Evolutionary conservation across 2,797 vertebrate species (phyloP).

Genomic region (Onychomys leucogaster): DNA sequence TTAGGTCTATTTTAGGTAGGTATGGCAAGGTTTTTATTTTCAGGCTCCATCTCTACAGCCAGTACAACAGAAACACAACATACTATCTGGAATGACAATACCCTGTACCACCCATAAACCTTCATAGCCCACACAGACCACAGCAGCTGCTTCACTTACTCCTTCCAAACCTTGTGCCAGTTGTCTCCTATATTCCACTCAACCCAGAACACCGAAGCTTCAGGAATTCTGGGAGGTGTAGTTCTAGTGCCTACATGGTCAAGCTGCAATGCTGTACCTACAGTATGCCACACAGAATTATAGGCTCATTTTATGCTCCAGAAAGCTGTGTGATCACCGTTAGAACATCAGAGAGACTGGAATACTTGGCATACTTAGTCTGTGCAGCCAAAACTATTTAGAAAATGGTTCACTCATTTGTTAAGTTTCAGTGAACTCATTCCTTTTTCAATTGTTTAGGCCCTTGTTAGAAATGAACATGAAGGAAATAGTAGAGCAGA

Average conservation of each 20-base stretch:
- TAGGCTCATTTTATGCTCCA: not conserved
- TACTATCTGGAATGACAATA: not conserved
- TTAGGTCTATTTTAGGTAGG: not conserved
- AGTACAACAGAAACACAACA: not conserved
- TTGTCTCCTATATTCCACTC: not conserved
- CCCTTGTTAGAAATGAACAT: too few relatives aligned
- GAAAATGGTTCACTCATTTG: too few relatives aligned
- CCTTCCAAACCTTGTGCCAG: not conserved
- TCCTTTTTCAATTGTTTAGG: too few relatives aligned
- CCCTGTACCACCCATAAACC: fast-evolving
- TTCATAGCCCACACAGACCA: fast-evolving
- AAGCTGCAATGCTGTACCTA: not conserved
- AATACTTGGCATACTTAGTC: not conserved
- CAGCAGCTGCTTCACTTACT: not conserved
- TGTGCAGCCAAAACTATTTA: too few relatives aligned
- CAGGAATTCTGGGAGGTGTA: not conserved
- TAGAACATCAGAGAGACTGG: not conserved
- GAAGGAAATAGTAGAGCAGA: too few relatives aligned
- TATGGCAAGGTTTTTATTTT: not conserved
- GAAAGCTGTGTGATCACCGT: not conserved
- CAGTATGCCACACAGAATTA: not conserved
- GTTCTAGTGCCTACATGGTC: not conserved
- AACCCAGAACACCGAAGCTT: not conserved
- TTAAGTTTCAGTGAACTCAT: too few relatives aligned
- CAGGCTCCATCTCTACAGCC: not conserved